Evolutionary conservation across 2,797 vertebrate genomes (phyloP).

Genomic region (Channallabes apus): DNA sequence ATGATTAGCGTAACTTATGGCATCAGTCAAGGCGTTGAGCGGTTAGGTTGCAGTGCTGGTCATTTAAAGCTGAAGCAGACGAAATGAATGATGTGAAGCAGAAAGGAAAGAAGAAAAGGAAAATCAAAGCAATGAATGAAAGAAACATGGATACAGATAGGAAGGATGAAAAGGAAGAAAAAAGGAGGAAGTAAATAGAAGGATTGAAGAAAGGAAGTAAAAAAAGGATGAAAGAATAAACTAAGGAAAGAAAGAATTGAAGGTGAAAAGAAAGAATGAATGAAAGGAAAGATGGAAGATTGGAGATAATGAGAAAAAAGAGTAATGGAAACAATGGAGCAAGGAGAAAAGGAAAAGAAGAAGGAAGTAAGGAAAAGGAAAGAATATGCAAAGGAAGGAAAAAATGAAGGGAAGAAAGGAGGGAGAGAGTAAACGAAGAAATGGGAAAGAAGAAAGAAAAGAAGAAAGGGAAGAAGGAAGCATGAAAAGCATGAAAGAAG

Average conservation of each 20-base stretch:
- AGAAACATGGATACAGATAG: too few species aligned
- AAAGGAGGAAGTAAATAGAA: too few species aligned
- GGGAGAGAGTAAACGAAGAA: too few species aligned
- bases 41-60: background rate
- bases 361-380: background rate
- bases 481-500: background rate
- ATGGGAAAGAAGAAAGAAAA: background rate
- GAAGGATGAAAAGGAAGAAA: too few species aligned
- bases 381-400: background rate
- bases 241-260: too few species aligned
- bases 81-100: background rate
- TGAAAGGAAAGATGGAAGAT: too few species aligned
- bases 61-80: background rate
- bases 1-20: background rate
- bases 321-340: background rate
- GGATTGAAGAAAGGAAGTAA: too few species aligned
- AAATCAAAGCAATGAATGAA: too few species aligned
- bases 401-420: background rate
- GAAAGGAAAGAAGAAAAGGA: background rate
- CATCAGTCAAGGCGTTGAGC: background rate
- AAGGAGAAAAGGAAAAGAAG: background rate
- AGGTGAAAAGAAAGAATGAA: too few species aligned
- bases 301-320: background rate
- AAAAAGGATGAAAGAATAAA: too few species aligned
- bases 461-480: background rate